These are phyloP conservation scores for Urocolius indicus DNA, from an alignment of 2,113 vertebrate genomes.

Conservation along the genomic window DNA sequence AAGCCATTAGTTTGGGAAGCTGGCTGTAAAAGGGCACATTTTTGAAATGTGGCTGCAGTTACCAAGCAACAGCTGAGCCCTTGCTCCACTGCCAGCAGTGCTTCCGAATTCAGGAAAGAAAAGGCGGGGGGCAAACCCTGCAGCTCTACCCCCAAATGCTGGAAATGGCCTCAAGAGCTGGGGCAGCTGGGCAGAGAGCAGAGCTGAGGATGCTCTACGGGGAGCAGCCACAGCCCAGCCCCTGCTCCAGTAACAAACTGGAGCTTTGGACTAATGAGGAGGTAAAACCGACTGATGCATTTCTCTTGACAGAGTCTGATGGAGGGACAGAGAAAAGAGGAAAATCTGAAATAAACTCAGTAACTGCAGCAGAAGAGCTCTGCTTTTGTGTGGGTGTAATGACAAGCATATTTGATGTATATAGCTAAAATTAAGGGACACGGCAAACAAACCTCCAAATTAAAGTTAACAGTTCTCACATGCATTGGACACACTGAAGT, in stretches of 20 bases:
- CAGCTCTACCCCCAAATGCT: rapidly evolving
- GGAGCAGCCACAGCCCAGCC: not conserved
- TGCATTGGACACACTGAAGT: not conserved
- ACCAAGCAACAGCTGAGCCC: slow-evolving; percentile 60
- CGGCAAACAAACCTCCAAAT: not conserved
- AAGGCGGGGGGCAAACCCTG: not conserved
- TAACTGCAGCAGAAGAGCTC: not conserved
- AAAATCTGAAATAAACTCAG: not conserved
- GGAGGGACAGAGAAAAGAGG: not conserved
- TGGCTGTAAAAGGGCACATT: slow-evolving; percentile 54
- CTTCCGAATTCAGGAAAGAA: not conserved
- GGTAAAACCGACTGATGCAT: rapidly evolving
- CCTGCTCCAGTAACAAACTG: not conserved
- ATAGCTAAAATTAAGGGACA: not conserved
- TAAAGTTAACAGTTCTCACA: not conserved
- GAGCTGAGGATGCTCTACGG: not conserved
- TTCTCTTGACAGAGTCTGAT: not conserved
- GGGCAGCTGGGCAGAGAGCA: not conserved
- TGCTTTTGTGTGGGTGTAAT: not conserved
- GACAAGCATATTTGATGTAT: not conserved
- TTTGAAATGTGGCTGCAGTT: slow-evolving; percentile 58
- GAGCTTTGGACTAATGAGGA: not conserved
- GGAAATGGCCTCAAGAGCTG: not conserved
- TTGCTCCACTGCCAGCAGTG: not conserved
- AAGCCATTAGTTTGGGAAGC: slow-evolving; percentile 53